Evolutionary conservation across 2,888 invertebrate genomes (phyloP), one percentile per base, ranked within the genome.

Genomic region (Cryptus viduatorius): DNA sequence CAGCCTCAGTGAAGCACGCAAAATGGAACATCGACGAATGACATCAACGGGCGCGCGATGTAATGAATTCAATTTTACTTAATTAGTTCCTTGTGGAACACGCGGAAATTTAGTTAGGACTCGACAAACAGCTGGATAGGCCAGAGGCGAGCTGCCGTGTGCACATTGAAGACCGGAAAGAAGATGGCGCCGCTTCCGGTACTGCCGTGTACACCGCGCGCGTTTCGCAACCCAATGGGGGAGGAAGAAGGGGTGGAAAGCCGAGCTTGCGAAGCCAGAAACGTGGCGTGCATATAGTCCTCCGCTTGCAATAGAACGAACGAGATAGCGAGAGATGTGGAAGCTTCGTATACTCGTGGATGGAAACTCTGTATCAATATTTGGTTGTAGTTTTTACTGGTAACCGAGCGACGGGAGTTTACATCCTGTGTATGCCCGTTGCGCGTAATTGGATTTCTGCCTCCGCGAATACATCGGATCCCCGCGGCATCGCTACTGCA

Each of bases 381-480:
- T 92, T 90, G 90, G 88, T 86, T 89, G 87, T 88, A 89, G 88
- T 90, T 90, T 89, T 90, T 88, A 87, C 87, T 86, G 87, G 86
- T 87, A 89, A 88, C 86, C 89, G 86, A 89, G 87, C 86, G 86
- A 87, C 78, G 75, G 48, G 88, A 89, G 88, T 89, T 89, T 90
- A 89, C 89, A 90, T 89, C 89, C 89, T 88, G 85, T 90, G 88
- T 89, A 89, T 90, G 88, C 88, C 80, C 87, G 84, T 87, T 88
- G 88, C 86, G 86, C 88, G 87, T 91, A 91, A 91, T 91, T 91
- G 90, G 89, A 91, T 90, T 91, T 90, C 87, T 88, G 86, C 88
- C 86, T 89, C 82, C 69, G 76, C 69, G 78, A 78, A 67, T 81
- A 85, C 78, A 85, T 78, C 71, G 83, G 81, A 81, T 79, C 76